Evolutionary conservation across 2,888 invertebrate species (phyloP), one percentile per base, ranked within the genome.

Genomic region (Nomada ferruginata): DNA sequence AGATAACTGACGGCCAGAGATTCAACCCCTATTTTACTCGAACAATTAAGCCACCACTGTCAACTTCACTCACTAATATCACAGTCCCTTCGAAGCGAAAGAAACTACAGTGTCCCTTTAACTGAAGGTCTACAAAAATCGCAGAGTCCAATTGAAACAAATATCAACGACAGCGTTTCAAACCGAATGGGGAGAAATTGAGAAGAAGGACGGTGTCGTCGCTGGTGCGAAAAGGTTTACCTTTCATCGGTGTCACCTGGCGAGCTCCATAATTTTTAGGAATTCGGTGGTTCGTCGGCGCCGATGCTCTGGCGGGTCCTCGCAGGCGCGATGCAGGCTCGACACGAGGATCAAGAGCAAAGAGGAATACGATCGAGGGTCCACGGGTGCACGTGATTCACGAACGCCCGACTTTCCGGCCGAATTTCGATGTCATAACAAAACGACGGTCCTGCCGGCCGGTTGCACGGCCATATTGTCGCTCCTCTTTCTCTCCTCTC

Each of bases 161-260:
- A 55, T 2, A 15, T 13, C 15, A 13, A 18, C 18, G 29, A n/a
- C 4, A 4, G 13, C 2, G 1, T 18, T 7, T 15, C 18, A 9
- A 47, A 23, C 23, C 4, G 1, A 1, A 57, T n/a, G 20, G 47
- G 2, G 4, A 29, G 1, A n/a, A 36, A n/a, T 20, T 0, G 5
- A 18, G n/a, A 7, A 15, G 11, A 10, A 7, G 18, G 15, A 26
- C 2, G 10, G 44, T 13, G 29, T 18, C 9, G 11, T 29, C n/a
- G 13, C 42, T 4, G 11, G 15, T 7, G 0, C 7, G 11, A 59
- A 10, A 15, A 20, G 23, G 44, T 71, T 86, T 90, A 91, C 91
- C 91, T 91, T 90, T 85, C 89, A 91, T 86, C 78, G 85, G 83
- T 93, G 92, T 93, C 92, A 93, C 92, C 92, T 91, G 90, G 88